Evolutionary conservation across 1,140 invertebrate species (phyloP).

Genomic region (Drosophila malerkotliana): DNA sequence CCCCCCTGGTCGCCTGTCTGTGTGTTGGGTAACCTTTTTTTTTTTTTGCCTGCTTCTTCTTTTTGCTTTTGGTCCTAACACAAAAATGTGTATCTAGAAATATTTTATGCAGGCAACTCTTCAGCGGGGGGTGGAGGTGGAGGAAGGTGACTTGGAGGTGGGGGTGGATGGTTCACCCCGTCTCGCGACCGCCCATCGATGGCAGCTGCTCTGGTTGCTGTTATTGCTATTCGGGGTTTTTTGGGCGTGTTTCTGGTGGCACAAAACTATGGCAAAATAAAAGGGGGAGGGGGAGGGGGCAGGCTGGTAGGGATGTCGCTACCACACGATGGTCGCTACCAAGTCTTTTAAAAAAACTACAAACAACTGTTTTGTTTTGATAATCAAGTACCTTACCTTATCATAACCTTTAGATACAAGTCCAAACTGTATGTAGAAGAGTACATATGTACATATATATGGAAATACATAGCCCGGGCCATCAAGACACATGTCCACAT

Average conservation of each 20-base stretch:
- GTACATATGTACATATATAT: constrained; percentile 5
- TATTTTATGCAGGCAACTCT: constrained; percentile 70
- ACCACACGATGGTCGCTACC: not conserved
- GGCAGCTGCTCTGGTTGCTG: constrained; percentile 18
- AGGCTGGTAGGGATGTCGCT: constrained; percentile 22
- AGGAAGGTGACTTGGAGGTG: constrained; percentile 6
- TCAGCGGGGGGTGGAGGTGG: constrained; percentile 24
- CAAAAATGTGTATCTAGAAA: constrained; percentile 76
- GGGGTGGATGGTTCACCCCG: constrained; percentile 8
- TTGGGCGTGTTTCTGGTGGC: constrained; percentile 49
- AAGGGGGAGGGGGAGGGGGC: not conserved
- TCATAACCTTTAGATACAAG: constrained; percentile 9
- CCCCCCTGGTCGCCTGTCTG: constrained; percentile 14
- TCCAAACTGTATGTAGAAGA: not conserved
- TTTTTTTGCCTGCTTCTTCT: constrained; percentile 31
- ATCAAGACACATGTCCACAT: constrained; percentile 80
- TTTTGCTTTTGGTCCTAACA: constrained; percentile 47
- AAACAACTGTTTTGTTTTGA: not conserved
- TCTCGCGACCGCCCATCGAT: constrained; percentile 2
- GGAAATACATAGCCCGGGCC: constrained; percentile 50
- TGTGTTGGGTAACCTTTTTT: constrained; percentile 59
- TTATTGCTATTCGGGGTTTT: constrained; percentile 25
- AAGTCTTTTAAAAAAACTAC: not conserved
- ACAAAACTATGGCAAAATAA: constrained; percentile 38
- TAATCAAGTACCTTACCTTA: too few relatives aligned